phyloP scores from a whole-genome alignment of 2,797 vertebrate species.

The Necrosyrtes monachus region DNA sequence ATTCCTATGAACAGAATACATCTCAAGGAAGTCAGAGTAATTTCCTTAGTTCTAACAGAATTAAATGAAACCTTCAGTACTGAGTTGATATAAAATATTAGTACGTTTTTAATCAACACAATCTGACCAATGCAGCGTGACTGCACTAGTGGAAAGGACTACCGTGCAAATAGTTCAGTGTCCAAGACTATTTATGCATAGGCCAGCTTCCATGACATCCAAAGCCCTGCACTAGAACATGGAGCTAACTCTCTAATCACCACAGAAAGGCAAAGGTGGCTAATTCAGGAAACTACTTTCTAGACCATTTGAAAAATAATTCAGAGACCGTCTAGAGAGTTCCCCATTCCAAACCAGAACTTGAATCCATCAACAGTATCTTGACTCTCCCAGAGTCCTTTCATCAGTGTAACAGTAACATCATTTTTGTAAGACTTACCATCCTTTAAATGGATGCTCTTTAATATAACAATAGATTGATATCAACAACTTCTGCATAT shows the following conservation, averaged over 20 bases:
- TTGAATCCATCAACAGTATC: neutral
- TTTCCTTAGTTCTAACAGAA: neutral
- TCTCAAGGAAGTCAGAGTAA: neutral
- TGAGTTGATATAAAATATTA: neutral
- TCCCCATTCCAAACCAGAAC: neutral
- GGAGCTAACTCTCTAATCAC: neutral
- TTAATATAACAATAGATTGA: neutral
- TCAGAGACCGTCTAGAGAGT: neutral
- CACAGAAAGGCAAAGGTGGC: neutral
- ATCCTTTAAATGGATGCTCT: neutral
- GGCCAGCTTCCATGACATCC: neutral
- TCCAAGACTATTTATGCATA: neutral
- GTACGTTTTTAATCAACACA: rapidly evolving
- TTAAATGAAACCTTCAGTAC: neutral
- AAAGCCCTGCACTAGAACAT: neutral
- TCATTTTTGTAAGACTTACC: neutral
- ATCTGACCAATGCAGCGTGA: neutral
- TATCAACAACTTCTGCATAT: neutral
- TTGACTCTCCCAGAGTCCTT: neutral
- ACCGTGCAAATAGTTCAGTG: neutral
- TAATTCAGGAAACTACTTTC: neutral
- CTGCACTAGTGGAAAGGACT: neutral
- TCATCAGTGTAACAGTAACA: neutral
- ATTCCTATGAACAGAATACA: neutral
- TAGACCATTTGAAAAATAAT: neutral